Conservation (phyloP, 2,888 invertebrate species). For the Phlogophora meticulosa region DNA sequence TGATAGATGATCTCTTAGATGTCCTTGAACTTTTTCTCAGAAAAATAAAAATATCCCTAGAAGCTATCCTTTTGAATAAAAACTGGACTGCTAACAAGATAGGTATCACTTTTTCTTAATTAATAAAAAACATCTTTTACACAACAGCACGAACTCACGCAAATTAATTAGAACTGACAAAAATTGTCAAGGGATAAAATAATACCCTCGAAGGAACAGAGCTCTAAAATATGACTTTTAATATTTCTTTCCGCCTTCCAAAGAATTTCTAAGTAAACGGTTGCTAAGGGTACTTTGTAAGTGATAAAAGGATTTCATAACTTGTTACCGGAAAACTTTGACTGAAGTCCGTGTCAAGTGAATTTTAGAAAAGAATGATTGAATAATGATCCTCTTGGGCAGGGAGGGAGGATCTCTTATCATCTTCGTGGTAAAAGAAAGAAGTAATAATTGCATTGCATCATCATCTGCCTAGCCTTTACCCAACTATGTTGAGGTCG, state of each 20-base stretch:
- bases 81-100: constrained; percentile 3
- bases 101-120: constrained; percentile 21
- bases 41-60: neutral
- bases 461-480: too few relatives aligned
- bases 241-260: constrained; percentile 16
- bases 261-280: neutral
- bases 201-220: constrained; percentile 1
- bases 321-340: constrained; percentile 10
- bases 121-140: constrained; percentile 19
- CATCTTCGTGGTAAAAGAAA: too few relatives aligned
- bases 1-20: constrained; percentile 10
- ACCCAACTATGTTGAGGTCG: too few relatives aligned
- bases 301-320: constrained; percentile 23
- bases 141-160: neutral
- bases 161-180: constrained; percentile 27
- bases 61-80: neutral
- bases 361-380: neutral
- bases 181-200: constrained; percentile 20
- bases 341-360: neutral
- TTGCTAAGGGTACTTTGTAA: neutral
- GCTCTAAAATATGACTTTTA: constrained; percentile 12
- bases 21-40: constrained; percentile 1
- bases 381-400: neutral
- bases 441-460: too few relatives aligned
- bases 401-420: neutral